These are phyloP conservation scores for Hyposmocoma kahamanoa DNA, from an alignment of 1,140 invertebrate genomes.

Conservation along the genomic window DNA sequence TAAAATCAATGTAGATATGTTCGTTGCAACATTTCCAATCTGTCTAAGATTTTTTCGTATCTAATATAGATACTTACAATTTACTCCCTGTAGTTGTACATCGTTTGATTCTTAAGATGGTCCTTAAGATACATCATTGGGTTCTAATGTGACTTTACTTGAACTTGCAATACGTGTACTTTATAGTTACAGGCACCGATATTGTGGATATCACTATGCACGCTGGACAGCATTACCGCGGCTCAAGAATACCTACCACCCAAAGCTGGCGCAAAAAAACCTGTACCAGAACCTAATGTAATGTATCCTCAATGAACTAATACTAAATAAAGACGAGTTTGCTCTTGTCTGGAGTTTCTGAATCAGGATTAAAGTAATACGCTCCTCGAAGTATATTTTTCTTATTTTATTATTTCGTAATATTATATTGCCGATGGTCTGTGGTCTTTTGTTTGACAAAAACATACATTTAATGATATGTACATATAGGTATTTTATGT, in stretches of 20 bases:
- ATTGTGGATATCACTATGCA: constrained; percentile 26
- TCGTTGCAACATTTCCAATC: no score
- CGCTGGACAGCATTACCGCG: constrained; percentile 24
- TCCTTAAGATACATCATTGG: not conserved
- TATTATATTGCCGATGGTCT: no score
- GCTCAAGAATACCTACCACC: constrained; percentile 75
- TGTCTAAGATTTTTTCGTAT: not conserved
- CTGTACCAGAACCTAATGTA: not conserved
- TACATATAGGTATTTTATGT: no score
- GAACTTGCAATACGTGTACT: constrained; percentile 3
- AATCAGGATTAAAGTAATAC: no score
- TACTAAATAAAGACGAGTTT: no score
- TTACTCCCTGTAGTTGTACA: not conserved
- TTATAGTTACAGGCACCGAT: constrained; percentile 36
- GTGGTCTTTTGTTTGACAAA: no score
- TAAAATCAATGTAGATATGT: not conserved
- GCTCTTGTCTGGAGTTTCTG: no score
- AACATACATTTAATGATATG: no score
- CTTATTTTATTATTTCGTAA: no score
- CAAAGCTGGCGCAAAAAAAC: constrained; percentile 46
- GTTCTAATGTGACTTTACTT: not conserved
- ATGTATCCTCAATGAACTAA: not conserved
- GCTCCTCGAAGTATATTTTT: no score
- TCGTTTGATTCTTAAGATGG: not conserved
- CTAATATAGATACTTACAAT: not conserved